A percentile compares a stretch with the other conserved stretches of the same genome.
These are phyloP conservation scores for Acomys russatus DNA, from an alignment of 2,797 vertebrate genomes.

Conservation along the genomic window DNA sequence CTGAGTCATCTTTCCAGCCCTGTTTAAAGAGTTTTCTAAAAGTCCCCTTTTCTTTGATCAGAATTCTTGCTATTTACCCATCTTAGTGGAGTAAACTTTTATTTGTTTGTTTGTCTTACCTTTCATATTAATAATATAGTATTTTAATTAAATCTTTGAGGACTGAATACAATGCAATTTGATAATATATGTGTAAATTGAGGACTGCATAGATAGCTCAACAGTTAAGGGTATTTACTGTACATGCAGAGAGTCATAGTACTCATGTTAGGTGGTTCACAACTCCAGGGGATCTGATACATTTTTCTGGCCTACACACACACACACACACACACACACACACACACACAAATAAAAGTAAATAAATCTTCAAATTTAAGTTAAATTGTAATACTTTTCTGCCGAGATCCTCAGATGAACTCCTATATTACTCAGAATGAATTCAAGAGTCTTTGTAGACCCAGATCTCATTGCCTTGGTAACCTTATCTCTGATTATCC, in stretches of 20 bases:
- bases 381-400: slow-evolving; percentile 4
- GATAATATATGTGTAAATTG: not conserved
- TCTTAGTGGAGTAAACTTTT: not conserved
- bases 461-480: not conserved
- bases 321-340: not conserved
- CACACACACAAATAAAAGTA: not conserved
- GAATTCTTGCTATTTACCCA: not conserved
- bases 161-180: not conserved
- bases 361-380: not conserved
- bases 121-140: not conserved
- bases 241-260: too few relatives aligned
- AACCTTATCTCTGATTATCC: not conserved
- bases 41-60: not conserved
- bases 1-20: too few relatives aligned
- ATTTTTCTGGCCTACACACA: not conserved
- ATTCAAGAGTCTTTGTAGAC: not conserved
- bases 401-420: not conserved
- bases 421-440: not conserved
- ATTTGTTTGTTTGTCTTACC: not conserved
- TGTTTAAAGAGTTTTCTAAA: slow-evolving; percentile 7
- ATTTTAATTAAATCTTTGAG: not conserved
- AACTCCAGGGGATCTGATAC: too few relatives aligned
- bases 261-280: too few relatives aligned
- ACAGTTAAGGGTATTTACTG: too few relatives aligned
- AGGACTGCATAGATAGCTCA: not conserved